Percentiles rank a stretch among this genome's conserved stretches.
Conservation (phyloP, 2,113 vertebrate genomes). For the Lates calcarifer region DNA sequence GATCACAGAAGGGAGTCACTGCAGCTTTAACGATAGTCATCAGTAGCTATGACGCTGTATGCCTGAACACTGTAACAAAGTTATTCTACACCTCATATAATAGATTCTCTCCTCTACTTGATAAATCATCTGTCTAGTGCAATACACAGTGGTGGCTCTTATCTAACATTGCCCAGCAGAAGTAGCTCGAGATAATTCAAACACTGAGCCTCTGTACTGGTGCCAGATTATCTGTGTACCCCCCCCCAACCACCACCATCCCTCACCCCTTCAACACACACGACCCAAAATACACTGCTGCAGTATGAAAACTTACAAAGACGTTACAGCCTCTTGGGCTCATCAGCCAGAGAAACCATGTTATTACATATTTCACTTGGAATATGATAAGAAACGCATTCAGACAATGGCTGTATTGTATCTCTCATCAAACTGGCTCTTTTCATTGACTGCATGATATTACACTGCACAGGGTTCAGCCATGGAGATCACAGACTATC, state of each 20-base stretch:
- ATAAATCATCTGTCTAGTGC: conserved; percentile 59
- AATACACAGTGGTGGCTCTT: conserved; percentile 62
- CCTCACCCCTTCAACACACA: conserved; percentile 5
- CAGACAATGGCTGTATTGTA: conserved; percentile 43
- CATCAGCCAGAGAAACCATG: conserved; percentile 27
- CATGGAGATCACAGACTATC: conserved; percentile 34
- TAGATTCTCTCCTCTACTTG: conserved; percentile 47
- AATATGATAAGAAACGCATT: conserved; percentile 46
- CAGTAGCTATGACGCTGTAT: conserved; percentile 6
- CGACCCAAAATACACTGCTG: conserved; percentile 35
- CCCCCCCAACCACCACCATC: not conserved
- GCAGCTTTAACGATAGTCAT: conserved; percentile 29
- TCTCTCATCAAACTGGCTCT: conserved; percentile 39
- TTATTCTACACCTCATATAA: conserved; percentile 58
- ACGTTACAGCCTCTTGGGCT: conserved; percentile 25
- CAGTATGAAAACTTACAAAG: conserved; percentile 52
- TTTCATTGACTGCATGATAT: conserved; percentile 60
- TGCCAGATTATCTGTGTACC: conserved; percentile 56
- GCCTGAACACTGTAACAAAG: conserved; percentile 51
- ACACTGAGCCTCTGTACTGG: conserved; percentile 51
- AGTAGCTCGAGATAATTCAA: conserved; percentile 71
- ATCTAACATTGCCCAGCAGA: conserved; percentile 62
- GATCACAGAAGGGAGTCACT: conserved; percentile 5
- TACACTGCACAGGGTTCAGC: conserved; percentile 21
- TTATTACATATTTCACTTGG: conserved; percentile 48